Base-by-base conservation (phyloP, 1,140 invertebrate genomes). In the Hesperophylax magnus region DNA sequence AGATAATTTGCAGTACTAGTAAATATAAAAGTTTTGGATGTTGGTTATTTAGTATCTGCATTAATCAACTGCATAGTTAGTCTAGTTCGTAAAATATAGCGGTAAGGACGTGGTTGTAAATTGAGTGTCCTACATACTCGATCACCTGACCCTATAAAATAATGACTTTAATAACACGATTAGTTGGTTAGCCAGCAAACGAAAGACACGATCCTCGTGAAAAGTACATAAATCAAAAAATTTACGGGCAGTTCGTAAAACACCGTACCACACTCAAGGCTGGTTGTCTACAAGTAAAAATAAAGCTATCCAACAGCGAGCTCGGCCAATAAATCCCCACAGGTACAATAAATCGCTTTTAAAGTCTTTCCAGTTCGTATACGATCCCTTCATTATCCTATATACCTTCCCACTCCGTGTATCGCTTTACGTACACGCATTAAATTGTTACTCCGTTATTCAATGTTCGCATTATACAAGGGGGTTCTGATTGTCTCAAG, bases 311-410 rank as follows among this genome's bases (percentile, higher is more conserved):
- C 47, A 27, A 54, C 47, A 14, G 69, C 39, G 2, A 52, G 27
- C 69, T 22, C 34, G 18, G 61, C n/a, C 69, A 18, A 72, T 72
- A 72, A 72, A 72, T 72, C 27, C 47, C 53, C 27, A 52, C 14
- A 69, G 24, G 24, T 69, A 39, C 24, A 69, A 69, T 39, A 39
- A 69, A 69, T 72, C 11, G 17, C 52, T 72, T 72, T 72, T 72
- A 72, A 54, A 53, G 47, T 54, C 69, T 52, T 52, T 54, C 69
- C 17, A 22, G 63, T 53, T 72, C 69, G 20, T 72, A 53, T 54
- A 27, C 47, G 20, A 72, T 53, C 52, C 69, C 27, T 53, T 53
- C 69, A 54, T 52, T 24, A 27, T 24, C 11, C 20, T 53, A 27
- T 72, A 52, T 18, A 11, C 11, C 9, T 47, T 14, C 39, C 39